Conservation (phyloP, 1,140 invertebrate species). For the Leptinotarsa undecemlineata region DNA sequence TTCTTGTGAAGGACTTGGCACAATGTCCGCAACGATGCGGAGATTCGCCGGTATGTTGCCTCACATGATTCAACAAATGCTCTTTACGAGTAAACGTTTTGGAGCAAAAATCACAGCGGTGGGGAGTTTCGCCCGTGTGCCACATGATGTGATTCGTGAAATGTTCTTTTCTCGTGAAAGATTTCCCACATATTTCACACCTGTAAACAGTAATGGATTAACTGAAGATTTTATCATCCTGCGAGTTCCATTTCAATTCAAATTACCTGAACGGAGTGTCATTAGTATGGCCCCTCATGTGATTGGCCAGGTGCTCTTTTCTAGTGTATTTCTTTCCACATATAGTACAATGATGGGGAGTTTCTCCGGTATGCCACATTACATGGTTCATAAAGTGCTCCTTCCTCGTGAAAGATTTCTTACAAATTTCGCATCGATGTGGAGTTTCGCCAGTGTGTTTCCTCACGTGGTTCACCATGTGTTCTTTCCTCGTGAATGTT, state of each 20-base stretch:
- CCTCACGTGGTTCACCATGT: slow-evolving; percentile 68
- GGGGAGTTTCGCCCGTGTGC: slow-evolving; percentile 86
- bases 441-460: slow-evolving; percentile 77
- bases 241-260: background rate
- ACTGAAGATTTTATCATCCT: background rate
- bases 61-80: slow-evolving; percentile 79
- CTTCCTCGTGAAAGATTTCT: slow-evolving; percentile 68
- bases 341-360: slow-evolving; percentile 73
- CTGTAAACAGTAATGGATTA: slow-evolving; percentile 56
- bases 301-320: slow-evolving; percentile 76
- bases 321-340: slow-evolving; percentile 79
- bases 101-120: slow-evolving; percentile 81
- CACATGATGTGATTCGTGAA: slow-evolving; percentile 86
- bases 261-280: slow-evolving; percentile 55
- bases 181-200: slow-evolving; percentile 84
- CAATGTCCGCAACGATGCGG: slow-evolving; percentile 81
- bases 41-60: slow-evolving; percentile 80
- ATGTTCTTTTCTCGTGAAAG: slow-evolving; percentile 83
- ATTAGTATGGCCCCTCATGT: slow-evolving; percentile 72
- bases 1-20: slow-evolving; percentile 80
- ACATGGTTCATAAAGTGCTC: slow-evolving; percentile 69
- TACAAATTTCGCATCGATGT: slow-evolving; percentile 75
- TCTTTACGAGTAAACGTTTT: slow-evolving; percentile 84
- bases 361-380: slow-evolving; percentile 74
- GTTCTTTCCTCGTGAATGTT: slow-evolving; percentile 71